Conservation (phyloP, 2,888 invertebrate species). For the Nomada hirtipes region DNA sequence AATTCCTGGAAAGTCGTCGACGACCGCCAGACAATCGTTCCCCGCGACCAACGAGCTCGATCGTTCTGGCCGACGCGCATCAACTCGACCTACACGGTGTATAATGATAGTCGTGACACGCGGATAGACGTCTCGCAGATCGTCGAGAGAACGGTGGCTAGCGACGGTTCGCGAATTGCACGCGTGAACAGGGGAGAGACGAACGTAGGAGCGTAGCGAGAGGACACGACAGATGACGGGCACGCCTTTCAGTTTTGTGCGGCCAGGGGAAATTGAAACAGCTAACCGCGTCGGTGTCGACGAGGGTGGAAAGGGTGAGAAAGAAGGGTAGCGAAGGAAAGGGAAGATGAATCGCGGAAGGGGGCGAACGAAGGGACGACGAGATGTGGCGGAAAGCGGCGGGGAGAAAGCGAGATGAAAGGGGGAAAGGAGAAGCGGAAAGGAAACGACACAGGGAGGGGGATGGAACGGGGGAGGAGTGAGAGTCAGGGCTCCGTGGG, state of each 20-base stretch:
- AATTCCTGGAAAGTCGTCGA: conserved; percentile 48
- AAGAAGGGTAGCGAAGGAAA: conserved; percentile 9
- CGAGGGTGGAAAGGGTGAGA: conserved; percentile 49
- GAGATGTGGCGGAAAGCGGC: conserved; percentile 38
- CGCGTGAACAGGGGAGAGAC: conserved; percentile 21
- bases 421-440: conserved; percentile 34
- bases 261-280: conserved; percentile 82
- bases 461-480: conserved; percentile 44
- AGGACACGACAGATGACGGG: conserved; percentile 66
- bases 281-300: conserved; percentile 80
- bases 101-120: conserved; percentile 42
- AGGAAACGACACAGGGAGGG: conserved; percentile 32
- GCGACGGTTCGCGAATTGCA: not conserved
- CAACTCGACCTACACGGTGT: not conserved
- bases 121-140: conserved; percentile 22
- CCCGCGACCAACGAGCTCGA: conserved; percentile 7
- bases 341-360: conserved; percentile 1
- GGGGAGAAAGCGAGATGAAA: conserved; percentile 37
- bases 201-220: conserved; percentile 42
- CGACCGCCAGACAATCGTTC: conserved; percentile 3
- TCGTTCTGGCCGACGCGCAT: conserved; percentile 6
- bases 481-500: conserved; percentile 61
- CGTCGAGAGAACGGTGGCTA: conserved; percentile 5
- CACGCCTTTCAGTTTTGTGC: conserved; percentile 80
- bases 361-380: conserved; percentile 31